These are phyloP conservation scores for Rutilus rutilus DNA, from an alignment of 2,113 vertebrate genomes.

Conservation along the genomic window DNA sequence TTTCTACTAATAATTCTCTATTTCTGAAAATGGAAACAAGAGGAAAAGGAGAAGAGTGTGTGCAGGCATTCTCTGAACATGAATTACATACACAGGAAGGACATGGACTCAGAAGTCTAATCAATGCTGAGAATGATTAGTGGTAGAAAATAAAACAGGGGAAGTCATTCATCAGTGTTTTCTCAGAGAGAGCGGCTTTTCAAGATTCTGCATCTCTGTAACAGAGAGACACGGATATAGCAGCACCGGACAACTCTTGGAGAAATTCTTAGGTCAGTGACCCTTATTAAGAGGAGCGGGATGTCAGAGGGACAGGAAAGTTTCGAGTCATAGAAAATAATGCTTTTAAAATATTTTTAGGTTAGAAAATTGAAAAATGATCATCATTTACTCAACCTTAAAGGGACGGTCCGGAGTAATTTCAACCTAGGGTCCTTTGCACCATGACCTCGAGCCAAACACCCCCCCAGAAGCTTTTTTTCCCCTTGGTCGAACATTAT, in stretches of 20 bases:
- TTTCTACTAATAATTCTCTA: neutral
- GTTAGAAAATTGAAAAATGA: neutral
- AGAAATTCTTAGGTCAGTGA: neutral
- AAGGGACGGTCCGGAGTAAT: too few relatives aligned
- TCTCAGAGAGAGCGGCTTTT: slow-evolving; percentile 22
- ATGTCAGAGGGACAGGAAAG: neutral
- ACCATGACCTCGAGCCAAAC: too few relatives aligned
- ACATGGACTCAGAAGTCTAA: slow-evolving; percentile 17
- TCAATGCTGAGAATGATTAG: slow-evolving; percentile 32
- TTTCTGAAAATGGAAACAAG: neutral
- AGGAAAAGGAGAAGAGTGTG: neutral
- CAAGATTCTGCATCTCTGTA: neutral
- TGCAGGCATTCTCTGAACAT: slow-evolving; percentile 1
- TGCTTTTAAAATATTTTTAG: neutral
- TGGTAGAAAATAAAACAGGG: slow-evolving; percentile 15
- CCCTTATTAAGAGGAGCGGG: neutral
- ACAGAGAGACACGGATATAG: slow-evolving; percentile 3
- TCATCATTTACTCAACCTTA: neutral
- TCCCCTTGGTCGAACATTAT: too few relatives aligned
- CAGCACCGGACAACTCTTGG: neutral
- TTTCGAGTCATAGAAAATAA: neutral
- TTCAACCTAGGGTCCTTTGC: too few relatives aligned
- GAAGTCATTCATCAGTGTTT: slow-evolving; percentile 38
- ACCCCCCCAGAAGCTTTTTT: too few relatives aligned
- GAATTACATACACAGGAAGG: slow-evolving; percentile 22